phyloP scores from a whole-genome alignment of 2,888 invertebrate genomes.

The Calephelis perditalis region DNA sequence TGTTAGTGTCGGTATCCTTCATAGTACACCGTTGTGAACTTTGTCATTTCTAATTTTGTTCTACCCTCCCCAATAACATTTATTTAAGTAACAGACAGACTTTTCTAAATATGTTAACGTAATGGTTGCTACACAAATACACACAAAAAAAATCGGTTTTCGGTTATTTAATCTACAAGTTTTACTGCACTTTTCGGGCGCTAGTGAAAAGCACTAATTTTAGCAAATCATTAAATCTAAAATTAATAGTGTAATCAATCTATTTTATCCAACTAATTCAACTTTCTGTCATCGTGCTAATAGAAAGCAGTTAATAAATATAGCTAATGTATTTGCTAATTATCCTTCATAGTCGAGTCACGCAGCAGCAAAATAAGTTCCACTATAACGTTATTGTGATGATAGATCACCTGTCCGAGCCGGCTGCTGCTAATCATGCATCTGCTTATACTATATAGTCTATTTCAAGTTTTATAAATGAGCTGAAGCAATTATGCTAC shows the following conservation, averaged over 20 bases:
- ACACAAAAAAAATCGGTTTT: too few relatives aligned
- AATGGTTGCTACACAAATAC: too few relatives aligned
- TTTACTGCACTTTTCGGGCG: too few relatives aligned
- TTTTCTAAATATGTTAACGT: too few relatives aligned
- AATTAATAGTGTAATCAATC: background rate
- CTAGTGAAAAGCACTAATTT: too few relatives aligned
- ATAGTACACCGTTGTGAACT: too few relatives aligned
- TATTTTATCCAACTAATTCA: background rate
- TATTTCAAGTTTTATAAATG: constrained; percentile 12
- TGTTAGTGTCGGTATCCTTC: too few relatives aligned
- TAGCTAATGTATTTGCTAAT: constrained; percentile 1
- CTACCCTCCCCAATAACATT: too few relatives aligned
- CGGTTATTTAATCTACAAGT: too few relatives aligned
- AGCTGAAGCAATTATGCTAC: constrained; percentile 1
- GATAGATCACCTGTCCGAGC: constrained; percentile 59
- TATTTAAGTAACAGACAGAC: too few relatives aligned
- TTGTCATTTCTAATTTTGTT: too few relatives aligned
- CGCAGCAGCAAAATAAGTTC: constrained; percentile 34
- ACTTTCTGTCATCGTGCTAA: background rate
- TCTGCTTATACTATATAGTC: constrained; percentile 42
- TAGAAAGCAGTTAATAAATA: background rate
- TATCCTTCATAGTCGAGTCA: constrained; percentile 6
- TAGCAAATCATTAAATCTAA: too few relatives aligned
- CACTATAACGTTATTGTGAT: constrained; percentile 34
- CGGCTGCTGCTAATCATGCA: constrained; percentile 58